A percentile compares a stretch with the other conserved stretches of the same genome.
phyloP scores from a whole-genome alignment of 2,113 vertebrate genomes.

The Athene cunicularia region DNA sequence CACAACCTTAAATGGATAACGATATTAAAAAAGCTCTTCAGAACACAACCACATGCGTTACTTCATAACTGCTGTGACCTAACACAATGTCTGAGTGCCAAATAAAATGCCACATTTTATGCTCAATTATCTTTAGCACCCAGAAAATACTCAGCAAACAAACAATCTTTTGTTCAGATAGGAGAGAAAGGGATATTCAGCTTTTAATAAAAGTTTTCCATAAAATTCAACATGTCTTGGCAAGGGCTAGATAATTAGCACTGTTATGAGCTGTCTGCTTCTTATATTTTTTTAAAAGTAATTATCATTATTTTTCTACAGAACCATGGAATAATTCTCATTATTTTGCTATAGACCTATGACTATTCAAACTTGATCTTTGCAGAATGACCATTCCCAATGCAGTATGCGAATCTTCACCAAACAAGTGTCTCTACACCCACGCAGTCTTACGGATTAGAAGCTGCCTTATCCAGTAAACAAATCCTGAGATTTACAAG shows the following conservation, averaged over 20 bases:
- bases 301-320: not conserved
- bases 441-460: not conserved
- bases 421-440: not conserved
- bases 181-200: not conserved
- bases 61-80: not conserved
- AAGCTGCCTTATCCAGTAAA: not conserved
- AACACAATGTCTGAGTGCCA: not conserved
- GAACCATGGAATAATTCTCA: not conserved
- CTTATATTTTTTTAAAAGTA: not conserved
- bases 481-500: not conserved
- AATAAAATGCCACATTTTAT: not conserved
- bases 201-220: not conserved
- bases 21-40: not conserved
- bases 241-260: not conserved
- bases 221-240: not conserved
- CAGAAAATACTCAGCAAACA: not conserved
- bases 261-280: not conserved
- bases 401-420: fast-evolving
- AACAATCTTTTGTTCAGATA: not conserved
- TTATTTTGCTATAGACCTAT: not conserved
- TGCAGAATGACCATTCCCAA: not conserved
- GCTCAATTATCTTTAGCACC: not conserved
- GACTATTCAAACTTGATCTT: not conserved
- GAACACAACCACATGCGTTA: not conserved
- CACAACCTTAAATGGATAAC: not conserved